These are phyloP conservation scores for Buathra laborator DNA, from an alignment of 2,888 invertebrate species.

Conservation along the genomic window DNA sequence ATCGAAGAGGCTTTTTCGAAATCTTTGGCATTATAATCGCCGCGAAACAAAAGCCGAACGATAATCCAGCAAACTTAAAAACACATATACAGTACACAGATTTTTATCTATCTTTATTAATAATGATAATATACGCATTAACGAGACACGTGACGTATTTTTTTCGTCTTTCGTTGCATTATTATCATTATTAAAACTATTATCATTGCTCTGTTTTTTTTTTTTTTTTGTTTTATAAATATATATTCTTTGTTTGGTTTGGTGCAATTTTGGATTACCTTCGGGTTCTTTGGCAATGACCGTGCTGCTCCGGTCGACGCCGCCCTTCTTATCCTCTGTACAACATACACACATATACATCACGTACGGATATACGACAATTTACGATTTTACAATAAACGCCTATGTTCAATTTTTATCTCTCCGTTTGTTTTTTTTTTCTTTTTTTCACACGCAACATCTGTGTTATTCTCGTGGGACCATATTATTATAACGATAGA, in stretches of 20 bases:
- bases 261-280: constrained; percentile 88
- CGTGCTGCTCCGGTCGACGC: constrained; percentile 96
- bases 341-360: constrained; percentile 87
- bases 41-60: constrained; percentile 62
- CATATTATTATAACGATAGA: background rate
- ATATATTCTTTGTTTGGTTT: constrained; percentile 73
- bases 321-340: constrained; percentile 96
- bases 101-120: constrained; percentile 37
- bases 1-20: constrained; percentile 39
- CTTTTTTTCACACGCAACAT: constrained; percentile 31
- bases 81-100: constrained; percentile 53
- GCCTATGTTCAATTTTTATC: constrained; percentile 45
- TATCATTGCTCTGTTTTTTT: constrained; percentile 40
- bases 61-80: constrained; percentile 65
- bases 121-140: constrained; percentile 60
- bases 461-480: background rate
- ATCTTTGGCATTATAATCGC: constrained; percentile 51
- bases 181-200: constrained; percentile 57
- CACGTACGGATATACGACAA: constrained; percentile 82
- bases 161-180: constrained; percentile 8
- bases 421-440: constrained; percentile 26
- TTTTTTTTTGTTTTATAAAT: constrained; percentile 32
- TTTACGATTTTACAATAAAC: constrained; percentile 68
- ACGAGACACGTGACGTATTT: background rate
- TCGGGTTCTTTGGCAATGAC: constrained; percentile 97